Conservation (phyloP, 1,140 invertebrate species). For the Aphaenogaster rudis region DNA sequence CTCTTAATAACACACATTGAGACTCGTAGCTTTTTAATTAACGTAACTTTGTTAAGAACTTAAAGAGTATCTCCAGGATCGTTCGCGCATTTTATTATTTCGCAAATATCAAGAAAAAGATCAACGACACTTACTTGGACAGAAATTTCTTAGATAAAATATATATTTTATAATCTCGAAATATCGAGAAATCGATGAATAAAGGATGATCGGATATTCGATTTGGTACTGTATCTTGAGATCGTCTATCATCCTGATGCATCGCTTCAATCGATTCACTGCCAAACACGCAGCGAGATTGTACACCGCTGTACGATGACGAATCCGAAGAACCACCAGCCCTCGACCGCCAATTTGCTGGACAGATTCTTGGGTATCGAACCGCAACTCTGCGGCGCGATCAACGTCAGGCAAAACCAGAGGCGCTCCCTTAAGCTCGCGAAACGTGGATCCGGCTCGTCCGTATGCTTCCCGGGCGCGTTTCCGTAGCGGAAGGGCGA, state of each 20-base stretch:
- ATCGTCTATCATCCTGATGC: slow-evolving; percentile 96
- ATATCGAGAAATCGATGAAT: slow-evolving; percentile 92
- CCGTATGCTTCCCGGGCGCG: slow-evolving; percentile 95
- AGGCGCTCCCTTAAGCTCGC: slow-evolving; percentile 97
- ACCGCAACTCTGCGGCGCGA: slow-evolving; percentile 97
- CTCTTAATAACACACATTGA: not conserved
- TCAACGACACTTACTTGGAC: slow-evolving; percentile 90
- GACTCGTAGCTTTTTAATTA: not conserved
- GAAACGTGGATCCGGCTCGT: slow-evolving; percentile 96
- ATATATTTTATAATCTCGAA: slow-evolving; percentile 94
- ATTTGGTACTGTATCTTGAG: slow-evolving; percentile 96
- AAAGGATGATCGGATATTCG: slow-evolving; percentile 94
- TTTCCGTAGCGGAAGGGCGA: slow-evolving; percentile 98
- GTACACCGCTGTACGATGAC: slow-evolving; percentile 97
- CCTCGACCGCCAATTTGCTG: slow-evolving; percentile 92
- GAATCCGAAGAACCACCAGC: slow-evolving; percentile 97
- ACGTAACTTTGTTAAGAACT: not conserved
- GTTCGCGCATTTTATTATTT: not conserved
- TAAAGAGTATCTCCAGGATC: not conserved
- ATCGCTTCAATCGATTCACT: slow-evolving; percentile 94
- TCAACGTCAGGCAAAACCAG: slow-evolving; percentile 98
- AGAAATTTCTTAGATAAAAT: slow-evolving; percentile 91
- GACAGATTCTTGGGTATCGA: slow-evolving; percentile 97
- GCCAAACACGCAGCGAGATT: slow-evolving; percentile 97
- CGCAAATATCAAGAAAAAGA: not conserved